phyloP scores from a whole-genome alignment of 2,797 vertebrate species.

The Xerus rutilus region DNA sequence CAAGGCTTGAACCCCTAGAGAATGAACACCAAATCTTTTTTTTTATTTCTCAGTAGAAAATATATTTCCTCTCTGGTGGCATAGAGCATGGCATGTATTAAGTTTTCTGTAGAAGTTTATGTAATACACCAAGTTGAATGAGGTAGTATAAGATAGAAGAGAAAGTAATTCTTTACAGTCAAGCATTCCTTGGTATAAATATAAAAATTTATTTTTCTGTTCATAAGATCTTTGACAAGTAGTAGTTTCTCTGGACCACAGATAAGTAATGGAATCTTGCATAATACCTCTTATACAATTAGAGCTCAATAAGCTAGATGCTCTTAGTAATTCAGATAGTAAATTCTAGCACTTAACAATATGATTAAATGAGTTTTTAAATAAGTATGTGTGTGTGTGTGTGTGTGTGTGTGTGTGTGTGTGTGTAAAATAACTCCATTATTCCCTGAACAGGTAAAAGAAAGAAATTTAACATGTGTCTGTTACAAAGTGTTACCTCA shows the following conservation, averaged over 20 bases:
- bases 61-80: neutral
- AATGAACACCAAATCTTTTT: constrained; percentile 23
- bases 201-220: constrained; percentile 7
- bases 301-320: neutral
- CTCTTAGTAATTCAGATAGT: neutral
- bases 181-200: neutral
- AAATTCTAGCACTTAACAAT: constrained; percentile 21
- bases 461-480: neutral
- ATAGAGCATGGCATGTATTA: neutral
- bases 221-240: neutral
- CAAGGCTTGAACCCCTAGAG: constrained; percentile 15
- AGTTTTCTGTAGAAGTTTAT: constrained; percentile 40
- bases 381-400: too few species aligned
- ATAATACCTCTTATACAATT: neutral
- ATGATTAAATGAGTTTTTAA: neutral
- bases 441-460: neutral
- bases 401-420: too few species aligned
- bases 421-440: neutral
- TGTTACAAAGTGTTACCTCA: neutral
- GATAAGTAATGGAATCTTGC: neutral
- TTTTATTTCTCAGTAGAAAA: constrained; percentile 30
- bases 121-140: constrained; percentile 36
- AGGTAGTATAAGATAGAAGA: neutral
- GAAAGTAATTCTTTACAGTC: constrained; percentile 9
- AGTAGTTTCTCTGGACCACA: neutral